Evolutionary conservation across 1,140 invertebrate genomes (phyloP).

Genomic region (Pararge aegeria): DNA sequence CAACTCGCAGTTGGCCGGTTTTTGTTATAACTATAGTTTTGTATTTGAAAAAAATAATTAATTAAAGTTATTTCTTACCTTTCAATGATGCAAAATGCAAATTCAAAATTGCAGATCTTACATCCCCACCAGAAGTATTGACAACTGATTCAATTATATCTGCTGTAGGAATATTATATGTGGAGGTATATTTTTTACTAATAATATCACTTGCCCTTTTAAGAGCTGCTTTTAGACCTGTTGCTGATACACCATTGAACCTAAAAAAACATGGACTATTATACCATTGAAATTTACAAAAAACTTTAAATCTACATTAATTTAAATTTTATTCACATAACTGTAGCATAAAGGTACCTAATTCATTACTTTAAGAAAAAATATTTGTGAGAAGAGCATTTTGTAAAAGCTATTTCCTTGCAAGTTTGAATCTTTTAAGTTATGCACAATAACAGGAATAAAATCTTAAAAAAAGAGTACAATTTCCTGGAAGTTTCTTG

Average conservation of each 20-base stretch:
- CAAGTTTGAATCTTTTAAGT: no score
- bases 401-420: no score
- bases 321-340: no score
- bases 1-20: no score
- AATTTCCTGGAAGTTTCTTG: no score
- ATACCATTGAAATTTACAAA: no score
- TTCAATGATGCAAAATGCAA: slow-evolving; percentile 85
- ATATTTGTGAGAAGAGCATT: no score
- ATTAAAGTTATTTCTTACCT: slow-evolving; percentile 67
- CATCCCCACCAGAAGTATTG: slow-evolving; percentile 84
- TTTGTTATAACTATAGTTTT: no score
- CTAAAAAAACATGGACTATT: slow-evolving; percentile 72
- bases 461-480: no score
- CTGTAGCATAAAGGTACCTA: no score
- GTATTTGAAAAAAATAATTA: not conserved
- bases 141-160: slow-evolving; percentile 84
- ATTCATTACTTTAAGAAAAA: no score
- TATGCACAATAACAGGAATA: no score
- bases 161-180: slow-evolving; percentile 80
- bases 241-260: slow-evolving; percentile 83
- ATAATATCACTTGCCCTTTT: slow-evolving; percentile 82
- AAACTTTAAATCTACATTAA: not conserved
- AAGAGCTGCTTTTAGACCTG: slow-evolving; percentile 83
- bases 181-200: slow-evolving; percentile 64
- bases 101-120: slow-evolving; percentile 86